phyloP scores from a whole-genome alignment of 2,797 vertebrate species.

The Gymnocypris eckloni region DNA sequence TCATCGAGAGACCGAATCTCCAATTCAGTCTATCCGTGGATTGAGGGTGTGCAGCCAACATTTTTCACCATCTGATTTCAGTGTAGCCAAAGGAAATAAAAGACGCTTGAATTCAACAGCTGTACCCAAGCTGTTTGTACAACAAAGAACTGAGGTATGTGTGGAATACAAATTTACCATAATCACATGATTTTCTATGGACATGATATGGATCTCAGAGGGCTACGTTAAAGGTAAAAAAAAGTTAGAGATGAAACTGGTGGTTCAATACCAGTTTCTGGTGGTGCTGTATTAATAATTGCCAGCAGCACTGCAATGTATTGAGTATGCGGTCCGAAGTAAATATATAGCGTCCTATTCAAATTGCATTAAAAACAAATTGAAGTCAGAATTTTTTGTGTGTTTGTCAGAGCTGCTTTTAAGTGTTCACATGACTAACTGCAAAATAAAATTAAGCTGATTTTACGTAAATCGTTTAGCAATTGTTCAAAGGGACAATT shows the following conservation, averaged over 20 bases:
- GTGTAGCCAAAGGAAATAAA: background rate
- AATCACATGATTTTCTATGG: background rate
- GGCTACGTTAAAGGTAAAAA: background rate
- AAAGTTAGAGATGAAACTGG: background rate
- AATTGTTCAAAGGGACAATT: background rate
- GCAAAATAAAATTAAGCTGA: background rate
- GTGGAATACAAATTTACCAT: background rate
- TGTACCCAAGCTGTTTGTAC: background rate
- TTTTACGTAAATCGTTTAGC: background rate
- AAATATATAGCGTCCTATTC: background rate
- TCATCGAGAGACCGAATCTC: background rate
- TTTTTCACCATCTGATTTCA: constrained; percentile 12
- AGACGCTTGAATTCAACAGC: constrained; percentile 19
- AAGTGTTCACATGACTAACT: background rate
- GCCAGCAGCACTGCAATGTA: background rate
- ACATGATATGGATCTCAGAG: background rate
- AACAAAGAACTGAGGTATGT: background rate
- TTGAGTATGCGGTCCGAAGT: background rate
- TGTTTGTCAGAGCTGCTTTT: background rate
- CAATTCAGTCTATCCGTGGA: constrained; percentile 11
- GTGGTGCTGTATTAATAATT: background rate
- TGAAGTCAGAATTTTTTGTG: background rate
- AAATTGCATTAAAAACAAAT: background rate
- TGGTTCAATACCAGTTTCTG: background rate
- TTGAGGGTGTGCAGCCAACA: constrained; percentile 31